These are phyloP conservation scores for Hypomecis atomaria DNA, from an alignment of 2,888 invertebrate species.

Conservation along the genomic window DNA sequence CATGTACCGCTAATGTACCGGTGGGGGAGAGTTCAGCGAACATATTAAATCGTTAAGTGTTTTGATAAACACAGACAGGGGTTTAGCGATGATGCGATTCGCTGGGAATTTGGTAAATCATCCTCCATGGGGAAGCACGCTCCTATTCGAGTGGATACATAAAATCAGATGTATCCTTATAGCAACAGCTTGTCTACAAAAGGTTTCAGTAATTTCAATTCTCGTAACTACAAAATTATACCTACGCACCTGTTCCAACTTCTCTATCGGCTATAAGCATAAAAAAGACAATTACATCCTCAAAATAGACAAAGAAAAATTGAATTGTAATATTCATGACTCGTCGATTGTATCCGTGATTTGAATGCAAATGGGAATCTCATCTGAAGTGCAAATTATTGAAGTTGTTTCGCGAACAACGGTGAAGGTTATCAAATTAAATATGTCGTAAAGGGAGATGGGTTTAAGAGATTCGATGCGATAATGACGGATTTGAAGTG, in stretches of 20 bases:
- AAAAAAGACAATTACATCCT: conserved; percentile 7
- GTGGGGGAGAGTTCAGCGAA: conserved; percentile 71
- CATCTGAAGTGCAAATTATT: conserved; percentile 61
- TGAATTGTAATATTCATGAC: conserved; percentile 58
- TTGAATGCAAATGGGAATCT: conserved; percentile 64
- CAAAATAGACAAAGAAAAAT: conserved; percentile 45
- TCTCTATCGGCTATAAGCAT: conserved; percentile 9
- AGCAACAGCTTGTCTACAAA: conserved; percentile 5
- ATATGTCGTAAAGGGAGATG: conserved; percentile 64
- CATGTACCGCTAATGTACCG: conserved; percentile 59
- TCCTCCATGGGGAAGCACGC: conserved; percentile 66
- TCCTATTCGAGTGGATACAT: conserved; percentile 32
- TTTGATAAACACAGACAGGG: conserved; percentile 83
- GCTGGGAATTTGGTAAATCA: conserved; percentile 75
- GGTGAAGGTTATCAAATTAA: conserved; percentile 62
- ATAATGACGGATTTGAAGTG: conserved; percentile 71
- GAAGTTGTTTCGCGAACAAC: conserved; percentile 57
- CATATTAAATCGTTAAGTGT: conserved; percentile 84
- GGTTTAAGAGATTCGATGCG: conserved; percentile 66
- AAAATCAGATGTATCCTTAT: conserved; percentile 15
- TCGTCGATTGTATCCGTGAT: conserved; percentile 57
- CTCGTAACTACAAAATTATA: conserved; percentile 25
- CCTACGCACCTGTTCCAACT: conserved; percentile 36
- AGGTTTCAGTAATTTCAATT: conserved; percentile 20
- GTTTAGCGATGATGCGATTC: conserved; percentile 74